A percentile compares a stretch with the other conserved stretches of the same genome.
Evolutionary conservation across 2,113 vertebrate genomes (phyloP).

Genomic region (zebrafish (Danio rerio)): DNA sequence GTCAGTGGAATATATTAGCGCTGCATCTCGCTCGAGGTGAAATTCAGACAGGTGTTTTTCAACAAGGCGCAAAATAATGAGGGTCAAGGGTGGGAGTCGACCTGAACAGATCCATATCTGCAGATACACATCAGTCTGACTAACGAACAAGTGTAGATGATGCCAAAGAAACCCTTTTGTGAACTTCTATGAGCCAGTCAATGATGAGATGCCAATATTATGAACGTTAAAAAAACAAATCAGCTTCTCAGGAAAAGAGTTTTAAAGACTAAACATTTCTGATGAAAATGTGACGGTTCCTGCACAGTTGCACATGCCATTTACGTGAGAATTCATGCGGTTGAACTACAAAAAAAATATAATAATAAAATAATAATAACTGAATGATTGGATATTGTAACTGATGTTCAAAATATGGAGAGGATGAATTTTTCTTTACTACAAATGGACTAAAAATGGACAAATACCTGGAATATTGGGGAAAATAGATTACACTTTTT

Average conservation of each 20-base stretch:
- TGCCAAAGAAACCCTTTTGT: not conserved
- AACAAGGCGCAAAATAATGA: constrained; percentile 21
- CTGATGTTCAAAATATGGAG: too few species aligned
- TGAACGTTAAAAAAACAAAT: constrained; percentile 4
- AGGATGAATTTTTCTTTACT: too few species aligned
- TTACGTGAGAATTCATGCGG: not conserved
- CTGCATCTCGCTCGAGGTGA: constrained; percentile 15
- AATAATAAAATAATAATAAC: too few species aligned
- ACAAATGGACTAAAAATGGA: too few species aligned
- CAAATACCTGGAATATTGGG: too few species aligned
- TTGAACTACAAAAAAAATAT: too few species aligned
- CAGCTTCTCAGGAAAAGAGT: not conserved
- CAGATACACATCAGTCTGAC: not conserved
- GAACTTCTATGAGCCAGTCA: not conserved
- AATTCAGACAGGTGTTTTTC: constrained; percentile 48
- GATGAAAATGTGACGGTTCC: not conserved
- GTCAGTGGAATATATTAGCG: constrained; percentile 70
- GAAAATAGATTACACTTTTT: too few species aligned
- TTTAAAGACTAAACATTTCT: not conserved
- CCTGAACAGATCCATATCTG: not conserved
- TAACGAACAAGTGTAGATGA: not conserved
- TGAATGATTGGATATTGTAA: too few species aligned
- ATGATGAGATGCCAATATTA: not conserved
- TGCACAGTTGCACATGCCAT: not conserved
- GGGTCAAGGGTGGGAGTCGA: not conserved